Evolutionary conservation across 2,797 vertebrate genomes (phyloP).

Genomic region (Siniperca undulata): DNA sequence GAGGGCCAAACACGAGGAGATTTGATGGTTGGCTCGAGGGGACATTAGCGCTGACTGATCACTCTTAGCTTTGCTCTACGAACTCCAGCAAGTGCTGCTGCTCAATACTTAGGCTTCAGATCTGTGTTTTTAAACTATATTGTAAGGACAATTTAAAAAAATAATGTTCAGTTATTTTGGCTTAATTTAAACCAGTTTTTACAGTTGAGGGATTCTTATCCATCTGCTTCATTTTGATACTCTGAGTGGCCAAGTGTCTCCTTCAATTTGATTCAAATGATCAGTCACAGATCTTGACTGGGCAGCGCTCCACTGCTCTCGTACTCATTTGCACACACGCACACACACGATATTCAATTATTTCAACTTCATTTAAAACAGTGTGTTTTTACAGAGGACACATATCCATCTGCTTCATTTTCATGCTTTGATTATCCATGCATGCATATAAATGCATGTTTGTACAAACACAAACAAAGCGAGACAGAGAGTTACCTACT

Average conservation of each 20-base stretch:
- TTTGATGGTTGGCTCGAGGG: slow-evolving; percentile 72
- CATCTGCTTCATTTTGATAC: slow-evolving; percentile 67
- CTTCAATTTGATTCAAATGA: slow-evolving; percentile 73
- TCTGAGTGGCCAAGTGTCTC: slow-evolving; percentile 66
- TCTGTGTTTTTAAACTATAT: slow-evolving; percentile 40
- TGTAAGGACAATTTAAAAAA: slow-evolving; percentile 38
- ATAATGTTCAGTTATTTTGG: slow-evolving; percentile 54
- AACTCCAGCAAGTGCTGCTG: slow-evolving; percentile 50
- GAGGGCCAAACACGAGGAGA: slow-evolving; percentile 76
- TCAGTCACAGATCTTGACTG: slow-evolving; percentile 58
- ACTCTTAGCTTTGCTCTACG: slow-evolving; percentile 54
- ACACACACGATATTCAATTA: slow-evolving; percentile 44
- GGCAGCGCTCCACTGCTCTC: slow-evolving; percentile 41
- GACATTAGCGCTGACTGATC: slow-evolving; percentile 76
- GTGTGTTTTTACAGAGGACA: slow-evolving; percentile 43
- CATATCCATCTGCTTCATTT: slow-evolving; percentile 66
- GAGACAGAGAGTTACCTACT: background rate
- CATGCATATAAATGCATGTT: slow-evolving; percentile 25
- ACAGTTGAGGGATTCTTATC: slow-evolving; percentile 49
- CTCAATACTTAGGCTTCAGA: slow-evolving; percentile 47
- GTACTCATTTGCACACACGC: slow-evolving; percentile 39
- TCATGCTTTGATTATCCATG: slow-evolving; percentile 52
- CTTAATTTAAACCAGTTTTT: slow-evolving; percentile 66
- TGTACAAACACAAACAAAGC: background rate
- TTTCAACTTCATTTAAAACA: slow-evolving; percentile 60